Percentiles rank a stretch among this genome's conserved stretches.
Conservation (phyloP, 2,113 vertebrate species). For the Jacana jacana region DNA sequence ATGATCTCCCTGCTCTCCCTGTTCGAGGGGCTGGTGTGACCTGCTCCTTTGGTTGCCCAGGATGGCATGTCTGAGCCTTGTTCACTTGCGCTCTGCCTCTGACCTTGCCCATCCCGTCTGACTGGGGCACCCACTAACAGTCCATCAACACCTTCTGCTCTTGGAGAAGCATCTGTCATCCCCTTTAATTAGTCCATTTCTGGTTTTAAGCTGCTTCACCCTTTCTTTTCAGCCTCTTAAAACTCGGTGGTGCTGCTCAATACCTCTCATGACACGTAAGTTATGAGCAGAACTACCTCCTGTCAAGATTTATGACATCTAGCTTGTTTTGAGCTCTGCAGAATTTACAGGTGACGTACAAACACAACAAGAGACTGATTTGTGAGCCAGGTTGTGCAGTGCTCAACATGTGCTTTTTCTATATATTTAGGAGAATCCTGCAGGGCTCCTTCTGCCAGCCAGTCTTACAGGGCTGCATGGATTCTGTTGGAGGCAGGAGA, state of each 20-base stretch:
- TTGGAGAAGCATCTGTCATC: neutral
- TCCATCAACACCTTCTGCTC: neutral
- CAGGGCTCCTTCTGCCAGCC: neutral
- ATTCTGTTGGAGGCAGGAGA: neutral
- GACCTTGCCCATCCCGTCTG: neutral
- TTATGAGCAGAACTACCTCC: neutral
- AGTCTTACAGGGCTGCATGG: neutral
- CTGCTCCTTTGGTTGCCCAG: neutral
- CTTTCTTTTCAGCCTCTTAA: neutral
- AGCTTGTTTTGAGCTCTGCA: slow-evolving; percentile 21
- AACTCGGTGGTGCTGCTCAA: neutral
- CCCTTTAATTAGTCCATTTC: neutral
- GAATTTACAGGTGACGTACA: neutral
- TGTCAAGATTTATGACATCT: slow-evolving; percentile 19
- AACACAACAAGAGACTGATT: neutral
- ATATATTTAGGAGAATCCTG: neutral
- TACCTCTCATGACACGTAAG: neutral
- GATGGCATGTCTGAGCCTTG: neutral
- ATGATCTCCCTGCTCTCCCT: neutral
- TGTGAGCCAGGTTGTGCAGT: neutral
- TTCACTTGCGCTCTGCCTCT: neutral
- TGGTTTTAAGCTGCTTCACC: neutral
- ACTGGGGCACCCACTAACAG: neutral
- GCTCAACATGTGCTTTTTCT: neutral
- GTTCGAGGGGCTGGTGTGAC: neutral